phyloP scores from a whole-genome alignment of 2,113 vertebrate species.

The Otocyon megalotis region DNA sequence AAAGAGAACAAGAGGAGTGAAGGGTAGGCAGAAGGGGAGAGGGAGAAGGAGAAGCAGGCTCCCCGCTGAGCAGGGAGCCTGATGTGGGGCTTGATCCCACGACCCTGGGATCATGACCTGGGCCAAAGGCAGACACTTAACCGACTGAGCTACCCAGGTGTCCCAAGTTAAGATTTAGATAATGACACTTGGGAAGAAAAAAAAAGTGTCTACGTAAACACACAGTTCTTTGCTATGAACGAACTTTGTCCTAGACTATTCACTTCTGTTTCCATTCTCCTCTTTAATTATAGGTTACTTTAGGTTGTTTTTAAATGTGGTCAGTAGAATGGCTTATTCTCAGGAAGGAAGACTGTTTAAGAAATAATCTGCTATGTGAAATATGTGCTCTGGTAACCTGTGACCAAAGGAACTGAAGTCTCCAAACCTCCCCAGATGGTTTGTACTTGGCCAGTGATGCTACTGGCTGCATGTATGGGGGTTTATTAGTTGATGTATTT shows the following conservation, averaged over 20 bases:
- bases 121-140: no score
- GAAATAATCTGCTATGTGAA: constrained; percentile 66
- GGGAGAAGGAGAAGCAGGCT: no score
- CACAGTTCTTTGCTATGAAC: background rate
- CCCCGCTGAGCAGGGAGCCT: no score
- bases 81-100: no score
- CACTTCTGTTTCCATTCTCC: background rate
- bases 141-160: no score
- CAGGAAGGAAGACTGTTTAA: constrained; percentile 22
- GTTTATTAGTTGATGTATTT: constrained; percentile 82
- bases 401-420: constrained; percentile 71
- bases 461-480: constrained; percentile 62
- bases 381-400: constrained; percentile 65
- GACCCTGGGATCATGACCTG: no score
- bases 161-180: background rate
- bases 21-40: no score
- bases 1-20: no score
- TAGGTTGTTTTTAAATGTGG: background rate
- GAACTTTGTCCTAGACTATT: background rate
- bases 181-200: background rate
- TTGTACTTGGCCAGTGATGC: constrained; percentile 56
- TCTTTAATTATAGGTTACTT: constrained; percentile 15
- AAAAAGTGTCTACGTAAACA: background rate
- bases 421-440: constrained; percentile 46
- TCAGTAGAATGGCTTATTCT: constrained; percentile 36